Percentiles rank a stretch among this genome's conserved stretches.
Evolutionary conservation across 2,113 vertebrate genomes (phyloP).

Genomic region (Petromus typicus): DNA sequence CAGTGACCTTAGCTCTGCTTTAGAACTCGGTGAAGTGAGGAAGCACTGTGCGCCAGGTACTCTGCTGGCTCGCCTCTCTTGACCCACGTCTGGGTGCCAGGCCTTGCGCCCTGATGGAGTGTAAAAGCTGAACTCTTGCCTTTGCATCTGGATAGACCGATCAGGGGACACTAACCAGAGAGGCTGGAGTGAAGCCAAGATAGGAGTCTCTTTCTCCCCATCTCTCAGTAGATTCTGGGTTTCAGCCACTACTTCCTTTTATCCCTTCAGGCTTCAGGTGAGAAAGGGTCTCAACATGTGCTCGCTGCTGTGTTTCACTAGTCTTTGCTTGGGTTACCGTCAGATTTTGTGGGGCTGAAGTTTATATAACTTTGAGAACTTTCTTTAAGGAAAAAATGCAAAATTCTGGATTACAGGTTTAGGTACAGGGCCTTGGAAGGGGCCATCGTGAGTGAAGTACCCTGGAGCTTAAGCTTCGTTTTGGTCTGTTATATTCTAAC

Average conservation of each 20-base stretch:
- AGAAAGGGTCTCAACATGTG: background rate
- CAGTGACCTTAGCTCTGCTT: background rate
- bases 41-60: background rate
- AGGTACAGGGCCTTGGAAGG: background rate
- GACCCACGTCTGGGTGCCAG: background rate
- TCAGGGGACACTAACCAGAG: background rate
- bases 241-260: background rate
- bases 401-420: constrained; percentile 3
- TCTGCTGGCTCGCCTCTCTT: background rate
- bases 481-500: background rate
- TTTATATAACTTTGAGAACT: background rate
- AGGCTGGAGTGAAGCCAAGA: background rate
- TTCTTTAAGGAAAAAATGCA: constrained; percentile 6
- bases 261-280: background rate
- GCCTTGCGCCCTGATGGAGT: background rate
- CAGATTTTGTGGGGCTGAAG: background rate
- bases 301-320: background rate
- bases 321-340: background rate
- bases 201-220: background rate
- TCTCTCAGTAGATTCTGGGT: background rate
- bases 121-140: background rate
- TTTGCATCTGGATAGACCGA: background rate
- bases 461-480: background rate
- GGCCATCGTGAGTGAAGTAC: background rate
- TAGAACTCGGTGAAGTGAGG: background rate